Evolutionary conservation across 2,797 vertebrate genomes (phyloP).

Genomic region (Propithecus deckenii): DNA sequence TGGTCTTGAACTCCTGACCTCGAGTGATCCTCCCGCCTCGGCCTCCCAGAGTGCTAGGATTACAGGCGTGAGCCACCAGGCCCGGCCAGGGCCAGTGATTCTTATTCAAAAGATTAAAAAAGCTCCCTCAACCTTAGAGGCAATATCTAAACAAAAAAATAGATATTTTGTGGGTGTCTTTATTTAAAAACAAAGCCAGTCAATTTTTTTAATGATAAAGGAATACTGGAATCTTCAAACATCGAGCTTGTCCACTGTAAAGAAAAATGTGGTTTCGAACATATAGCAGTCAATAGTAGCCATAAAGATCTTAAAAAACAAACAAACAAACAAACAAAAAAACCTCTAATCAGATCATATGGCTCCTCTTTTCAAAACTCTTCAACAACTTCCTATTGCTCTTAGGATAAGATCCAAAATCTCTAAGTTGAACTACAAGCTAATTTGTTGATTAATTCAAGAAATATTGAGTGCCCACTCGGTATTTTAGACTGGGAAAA

Average conservation of each 20-base stretch:
- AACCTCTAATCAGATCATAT: not conserved
- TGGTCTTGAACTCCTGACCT: no score
- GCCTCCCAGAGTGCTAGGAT: no score
- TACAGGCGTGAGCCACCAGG: no score
- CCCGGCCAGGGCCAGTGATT: not conserved
- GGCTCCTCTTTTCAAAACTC: not conserved
- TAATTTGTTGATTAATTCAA: constrained; percentile 13
- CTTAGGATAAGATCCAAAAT: constrained; percentile 27
- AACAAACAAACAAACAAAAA: not conserved
- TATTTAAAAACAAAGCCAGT: not conserved
- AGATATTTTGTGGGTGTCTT: not conserved
- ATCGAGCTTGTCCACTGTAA: not conserved
- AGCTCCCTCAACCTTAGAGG: not conserved
- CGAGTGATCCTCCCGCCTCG: no score
- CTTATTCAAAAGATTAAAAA: constrained; percentile 27
- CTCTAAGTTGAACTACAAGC: not conserved
- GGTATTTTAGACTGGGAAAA: constrained; percentile 13
- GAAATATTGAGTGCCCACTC: constrained; percentile 16
- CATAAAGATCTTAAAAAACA: not conserved
- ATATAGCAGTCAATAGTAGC: not conserved
- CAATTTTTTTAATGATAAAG: not conserved
- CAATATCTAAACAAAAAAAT: constrained; percentile 29
- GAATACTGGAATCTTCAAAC: constrained; percentile 35
- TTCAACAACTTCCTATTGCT: constrained; percentile 23
- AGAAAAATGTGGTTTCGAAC: constrained; percentile 6